phyloP scores from a whole-genome alignment of 2,113 vertebrate genomes.

The Isichthys henryi region DNA sequence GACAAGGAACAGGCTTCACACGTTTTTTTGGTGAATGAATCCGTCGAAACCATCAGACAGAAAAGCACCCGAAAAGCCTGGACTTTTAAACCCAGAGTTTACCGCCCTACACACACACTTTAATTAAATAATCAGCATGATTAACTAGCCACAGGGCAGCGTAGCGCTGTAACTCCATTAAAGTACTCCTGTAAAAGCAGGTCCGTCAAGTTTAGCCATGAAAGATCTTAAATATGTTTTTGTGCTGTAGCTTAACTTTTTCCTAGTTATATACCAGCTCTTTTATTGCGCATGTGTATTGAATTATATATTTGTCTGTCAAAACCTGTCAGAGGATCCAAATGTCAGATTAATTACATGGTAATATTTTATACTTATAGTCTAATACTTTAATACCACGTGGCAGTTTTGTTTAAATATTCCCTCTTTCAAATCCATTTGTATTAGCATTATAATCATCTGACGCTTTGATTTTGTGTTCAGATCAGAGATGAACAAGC shows the following conservation, averaged over 20 bases:
- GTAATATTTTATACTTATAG: neutral
- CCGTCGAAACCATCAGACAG: neutral
- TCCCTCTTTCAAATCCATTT: neutral
- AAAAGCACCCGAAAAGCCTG: constrained; percentile 6
- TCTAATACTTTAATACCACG: neutral
- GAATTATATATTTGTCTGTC: constrained; percentile 4
- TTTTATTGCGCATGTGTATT: neutral
- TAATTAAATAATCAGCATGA: neutral
- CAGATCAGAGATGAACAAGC: constrained; percentile 22
- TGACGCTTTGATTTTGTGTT: constrained; percentile 4
- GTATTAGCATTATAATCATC: neutral
- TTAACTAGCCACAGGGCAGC: neutral
- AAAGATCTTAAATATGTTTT: neutral
- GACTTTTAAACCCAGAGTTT: neutral
- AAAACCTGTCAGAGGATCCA: neutral
- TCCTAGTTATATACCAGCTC: neutral
- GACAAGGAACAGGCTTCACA: constrained; percentile 16
- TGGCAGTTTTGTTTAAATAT: neutral
- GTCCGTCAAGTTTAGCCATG: neutral
- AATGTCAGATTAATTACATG: neutral
- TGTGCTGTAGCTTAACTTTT: neutral
- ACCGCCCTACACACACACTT: neutral
- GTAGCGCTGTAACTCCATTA: neutral
- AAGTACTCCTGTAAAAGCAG: neutral
- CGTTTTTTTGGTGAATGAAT: constrained; percentile 18